These are phyloP conservation scores for Orchestes rusci DNA, from an alignment of 2,888 invertebrate species.

Conservation along the genomic window DNA sequence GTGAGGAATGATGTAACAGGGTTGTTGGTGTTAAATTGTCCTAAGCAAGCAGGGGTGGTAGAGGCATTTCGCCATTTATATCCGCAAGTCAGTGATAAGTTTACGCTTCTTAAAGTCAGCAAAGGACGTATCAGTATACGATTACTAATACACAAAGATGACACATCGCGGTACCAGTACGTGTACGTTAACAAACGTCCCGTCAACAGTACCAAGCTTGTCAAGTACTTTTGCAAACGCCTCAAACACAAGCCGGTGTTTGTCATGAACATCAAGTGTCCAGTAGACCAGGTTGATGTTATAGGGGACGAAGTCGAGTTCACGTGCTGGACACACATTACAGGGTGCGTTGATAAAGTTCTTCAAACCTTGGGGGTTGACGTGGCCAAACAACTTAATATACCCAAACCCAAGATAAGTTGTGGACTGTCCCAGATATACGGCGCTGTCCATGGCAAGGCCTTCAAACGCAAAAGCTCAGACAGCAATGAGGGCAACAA, in stretches of 20 bases:
- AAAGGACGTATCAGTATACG: conserved; percentile 47
- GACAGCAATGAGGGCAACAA: no score
- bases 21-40: conserved; percentile 53
- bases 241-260: conserved; percentile 44
- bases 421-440: conserved; percentile 37
- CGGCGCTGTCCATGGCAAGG: conserved; percentile 43
- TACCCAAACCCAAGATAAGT: conserved; percentile 28
- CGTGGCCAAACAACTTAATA: conserved; percentile 26
- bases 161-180: conserved; percentile 50
- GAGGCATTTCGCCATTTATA: conserved; percentile 48
- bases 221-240: conserved; percentile 42
- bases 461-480: conserved; percentile 43
- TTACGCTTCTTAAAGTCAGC: conserved; percentile 41
- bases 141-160: conserved; percentile 51
- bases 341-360: conserved; percentile 42
- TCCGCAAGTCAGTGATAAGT: conserved; percentile 40
- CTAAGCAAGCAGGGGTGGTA: conserved; percentile 50
- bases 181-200: conserved; percentile 60
- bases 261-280: conserved; percentile 51
- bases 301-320: conserved; percentile 50
- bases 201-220: conserved; percentile 48
- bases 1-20: conserved; percentile 58
- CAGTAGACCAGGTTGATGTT: conserved; percentile 47
- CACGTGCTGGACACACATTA: conserved; percentile 45
- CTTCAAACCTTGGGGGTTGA: conserved; percentile 25